Base-by-base conservation (phyloP, 2,797 vertebrate genomes). In the Rallus crepitans region DNA sequence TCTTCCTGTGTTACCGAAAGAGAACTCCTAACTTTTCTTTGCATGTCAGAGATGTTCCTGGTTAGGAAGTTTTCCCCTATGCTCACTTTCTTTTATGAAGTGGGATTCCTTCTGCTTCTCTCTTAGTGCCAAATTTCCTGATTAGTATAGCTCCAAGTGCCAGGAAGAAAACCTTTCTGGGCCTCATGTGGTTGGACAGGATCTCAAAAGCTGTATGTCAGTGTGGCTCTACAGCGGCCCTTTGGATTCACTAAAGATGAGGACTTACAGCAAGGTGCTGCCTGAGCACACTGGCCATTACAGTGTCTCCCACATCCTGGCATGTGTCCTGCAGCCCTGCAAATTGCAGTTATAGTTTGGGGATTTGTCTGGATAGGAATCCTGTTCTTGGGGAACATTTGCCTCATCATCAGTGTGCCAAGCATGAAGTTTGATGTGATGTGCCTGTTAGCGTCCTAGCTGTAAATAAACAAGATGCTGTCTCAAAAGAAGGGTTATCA, bases 21-120 rank as follows among this genome's bases (percentile, higher is more conserved):
- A 77, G 87, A 27, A 5, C 0, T 2, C 16, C 39, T 14, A 4
- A 57, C 16, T 88, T 90, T 85, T 84, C 23, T 73, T 55, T 82
- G 33, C 13, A 7, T 63, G 60, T 66, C 11, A 66, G 39, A 70
- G 66, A 66, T 89, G 87, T 94, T 82, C 60, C 75, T 42, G 15
- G 68, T 82, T 50, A 64, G 18, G 6, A 85, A 75, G 15, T 68
- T 96, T 89, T 89, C 81, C 68, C 48, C 64, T 56, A 60, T 70
- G 76, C 70, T 94, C 63, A 39, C 55, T 96, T 89, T 95, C 59
- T 84, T 92, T 95, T 85, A 77, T 89, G 86, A 83, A 89, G 88
- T 89, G 66, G 35, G 63, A 87, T 89, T 90, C 66, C 66, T 94
- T 81, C n/a, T 83, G 30, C 39, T 86, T 31, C 9, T 82, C 9